A percentile compares a stretch with the other conserved stretches of the same genome.
Evolutionary conservation across 2,797 vertebrate genomes (phyloP).

Genomic region (Neostethus bicornis): DNA sequence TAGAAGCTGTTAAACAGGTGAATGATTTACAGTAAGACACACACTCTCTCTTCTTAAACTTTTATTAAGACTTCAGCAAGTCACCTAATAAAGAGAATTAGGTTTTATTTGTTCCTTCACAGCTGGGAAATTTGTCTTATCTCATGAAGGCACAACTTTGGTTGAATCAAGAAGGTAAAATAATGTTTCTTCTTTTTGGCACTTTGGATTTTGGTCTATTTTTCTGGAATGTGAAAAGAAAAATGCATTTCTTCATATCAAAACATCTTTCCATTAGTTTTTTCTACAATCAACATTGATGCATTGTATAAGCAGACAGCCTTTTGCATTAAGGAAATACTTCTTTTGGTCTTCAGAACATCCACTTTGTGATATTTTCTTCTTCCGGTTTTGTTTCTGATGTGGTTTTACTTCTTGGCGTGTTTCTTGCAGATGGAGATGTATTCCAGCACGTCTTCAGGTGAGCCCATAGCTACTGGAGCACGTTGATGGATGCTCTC

Average conservation of each 20-base stretch:
- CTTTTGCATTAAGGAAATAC: not conserved
- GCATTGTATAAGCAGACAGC: not conserved
- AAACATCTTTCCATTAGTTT: not conserved
- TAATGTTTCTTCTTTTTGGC: slow-evolving; percentile 32
- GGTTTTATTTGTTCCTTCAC: slow-evolving; percentile 37
- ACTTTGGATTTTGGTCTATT: slow-evolving; percentile 27
- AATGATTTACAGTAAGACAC: not conserved
- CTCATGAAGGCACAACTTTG: slow-evolving; percentile 37
- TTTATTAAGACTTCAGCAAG: slow-evolving; percentile 58
- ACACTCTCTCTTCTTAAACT: not conserved
- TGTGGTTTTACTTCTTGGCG: slow-evolving; percentile 55
- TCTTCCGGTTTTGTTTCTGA: not conserved
- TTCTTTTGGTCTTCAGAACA: not conserved
- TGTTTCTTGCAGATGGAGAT: slow-evolving; percentile 87
- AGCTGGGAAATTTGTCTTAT: slow-evolving; percentile 11
- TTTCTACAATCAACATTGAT: not conserved
- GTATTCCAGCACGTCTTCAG: slow-evolving; percentile 91
- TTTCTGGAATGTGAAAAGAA: slow-evolving; percentile 13
- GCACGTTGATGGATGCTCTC: slow-evolving; percentile 87
- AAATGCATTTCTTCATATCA: not conserved
- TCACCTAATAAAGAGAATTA: slow-evolving; percentile 32
- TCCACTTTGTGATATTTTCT: not conserved
- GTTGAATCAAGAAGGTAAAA: slow-evolving; percentile 31
- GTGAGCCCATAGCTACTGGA: slow-evolving; percentile 89
- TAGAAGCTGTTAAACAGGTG: too few relatives aligned